A percentile compares a stretch with the other conserved stretches of the same genome.
Conservation (phyloP, 1,140 invertebrate species). For the Bursaphelenchus mucronatus region DNA sequence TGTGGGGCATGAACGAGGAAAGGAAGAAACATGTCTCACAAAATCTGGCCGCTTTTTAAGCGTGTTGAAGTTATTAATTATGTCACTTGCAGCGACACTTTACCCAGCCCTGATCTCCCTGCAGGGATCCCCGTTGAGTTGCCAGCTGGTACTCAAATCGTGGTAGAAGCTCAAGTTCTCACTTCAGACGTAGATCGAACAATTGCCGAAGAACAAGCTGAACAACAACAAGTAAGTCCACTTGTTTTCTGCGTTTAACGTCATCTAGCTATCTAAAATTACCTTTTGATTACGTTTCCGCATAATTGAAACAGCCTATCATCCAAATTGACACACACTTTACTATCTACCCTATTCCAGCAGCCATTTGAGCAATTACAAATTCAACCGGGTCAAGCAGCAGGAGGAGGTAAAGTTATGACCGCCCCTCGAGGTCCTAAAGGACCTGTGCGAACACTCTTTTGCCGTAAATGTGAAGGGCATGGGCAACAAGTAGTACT, state of each 20-base stretch:
- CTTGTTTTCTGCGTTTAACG: too few species aligned
- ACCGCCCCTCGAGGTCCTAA: slow-evolving; percentile 16
- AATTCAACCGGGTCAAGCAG: not conserved
- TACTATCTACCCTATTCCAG: too few species aligned
- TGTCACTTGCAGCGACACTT: too few species aligned
- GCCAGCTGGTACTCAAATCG: slow-evolving; percentile 58
- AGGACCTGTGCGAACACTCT: slow-evolving; percentile 45
- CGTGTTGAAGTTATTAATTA: too few species aligned
- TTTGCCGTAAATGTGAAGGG: slow-evolving; percentile 60
- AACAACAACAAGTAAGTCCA: slow-evolving; percentile 29
- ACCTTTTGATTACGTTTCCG: too few species aligned
- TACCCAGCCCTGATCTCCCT: slow-evolving; percentile 4
- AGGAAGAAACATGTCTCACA: too few species aligned
- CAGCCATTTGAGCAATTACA: too few species aligned
- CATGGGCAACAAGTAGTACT: slow-evolving; percentile 51
- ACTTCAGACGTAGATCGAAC: slow-evolving; percentile 59
- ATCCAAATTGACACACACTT: too few species aligned
- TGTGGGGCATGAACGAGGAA: too few species aligned
- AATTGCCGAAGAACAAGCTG: slow-evolving; percentile 52
- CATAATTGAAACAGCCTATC: too few species aligned
- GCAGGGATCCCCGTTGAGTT: slow-evolving; percentile 48
- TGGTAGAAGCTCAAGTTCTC: slow-evolving; percentile 56
- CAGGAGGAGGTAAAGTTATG: slow-evolving; percentile 13
- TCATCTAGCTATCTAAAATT: too few species aligned
- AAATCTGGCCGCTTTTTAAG: too few species aligned